Percentiles rank a stretch among this genome's conserved stretches.
These are phyloP conservation scores for Phrynosoma blainvillii DNA, from an alignment of 2,113 vertebrate genomes.

Conservation along the genomic window DNA sequence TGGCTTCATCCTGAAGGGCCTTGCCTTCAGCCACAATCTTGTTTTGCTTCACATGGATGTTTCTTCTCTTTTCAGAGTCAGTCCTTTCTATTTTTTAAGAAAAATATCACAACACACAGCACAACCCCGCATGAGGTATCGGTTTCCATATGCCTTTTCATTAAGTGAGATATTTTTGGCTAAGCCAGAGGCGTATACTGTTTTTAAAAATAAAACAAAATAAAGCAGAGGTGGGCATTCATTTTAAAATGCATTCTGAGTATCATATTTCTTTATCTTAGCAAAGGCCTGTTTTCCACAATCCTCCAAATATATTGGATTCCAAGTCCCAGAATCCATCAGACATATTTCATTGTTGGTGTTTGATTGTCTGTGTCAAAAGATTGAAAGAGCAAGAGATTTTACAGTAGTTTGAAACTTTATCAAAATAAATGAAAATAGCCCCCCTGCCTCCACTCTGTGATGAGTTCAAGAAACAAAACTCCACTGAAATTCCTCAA, in stretches of 20 bases:
- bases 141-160: not conserved
- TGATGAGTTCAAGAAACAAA: slow-evolving; percentile 65
- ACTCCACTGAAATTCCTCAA: slow-evolving; percentile 64
- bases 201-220: no score
- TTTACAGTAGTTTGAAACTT: not conserved
- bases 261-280: no score
- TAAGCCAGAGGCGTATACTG: not conserved
- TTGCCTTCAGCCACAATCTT: not conserved
- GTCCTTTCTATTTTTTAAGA: not conserved
- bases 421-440: not conserved
- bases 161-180: not conserved
- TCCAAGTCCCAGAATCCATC: no score
- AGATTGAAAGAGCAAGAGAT: not conserved
- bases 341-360: not conserved
- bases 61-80: not conserved
- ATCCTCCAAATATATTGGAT: not conserved
- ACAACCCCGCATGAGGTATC: not conserved
- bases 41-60: not conserved
- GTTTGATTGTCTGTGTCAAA: not conserved
- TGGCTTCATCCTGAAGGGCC: not conserved
- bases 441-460: not conserved
- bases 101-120: no score
- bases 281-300: no score
- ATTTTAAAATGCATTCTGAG: no score
- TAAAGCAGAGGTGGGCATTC: no score